Base-by-base conservation (phyloP, 2,113 vertebrate species). In the Anthoscopus minutus region DNA sequence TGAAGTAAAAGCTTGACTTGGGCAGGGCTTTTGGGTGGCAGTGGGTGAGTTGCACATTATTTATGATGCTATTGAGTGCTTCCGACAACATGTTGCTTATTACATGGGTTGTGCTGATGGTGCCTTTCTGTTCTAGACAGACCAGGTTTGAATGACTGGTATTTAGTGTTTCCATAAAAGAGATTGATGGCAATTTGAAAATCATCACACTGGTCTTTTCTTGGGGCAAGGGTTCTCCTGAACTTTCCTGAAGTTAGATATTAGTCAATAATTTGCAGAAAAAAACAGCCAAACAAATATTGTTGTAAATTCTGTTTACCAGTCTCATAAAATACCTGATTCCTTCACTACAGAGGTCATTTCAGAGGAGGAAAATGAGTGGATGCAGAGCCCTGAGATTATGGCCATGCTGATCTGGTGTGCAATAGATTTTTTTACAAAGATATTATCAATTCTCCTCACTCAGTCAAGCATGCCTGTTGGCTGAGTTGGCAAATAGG, bases 401-500 rank as follows among this genome's bases (percentile, higher is more conserved):
- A 93, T 91, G 92, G 96, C 92, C 94, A 60, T 92, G 89, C 60
- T 92, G 90, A 96, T 97, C 70, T 84, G 72, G 40, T 95, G 42
- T 37, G 16, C 92, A 96, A 96, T 93, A 97, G 93, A 96, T 96
- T 96, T 98, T n/a, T 83, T 97, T 93, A 82, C 57, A 89, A 95
- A 96, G 83, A 90, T 90, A 51, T 95, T 96, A 91, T 97, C 96
- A 97, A 95, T 97, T 97, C 73, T 97, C 81, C 77, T 81, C 77
- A 92, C 77, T 97, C 92, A 92, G n/a, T 90, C 93, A 96, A 97
- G 88, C 92, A 83, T 91, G 89, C 94, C 96, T 94, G 51, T 89
- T 97, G 92, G 88, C 97, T 98, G 96, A 97, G 73, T 97, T 95
- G 78, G 97, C 97, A 98, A 96, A 97, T 44, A 87, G 51, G 51